phyloP scores from a whole-genome alignment of 2,797 vertebrate genomes.

The Hapalemur alaotrensis region DNA sequence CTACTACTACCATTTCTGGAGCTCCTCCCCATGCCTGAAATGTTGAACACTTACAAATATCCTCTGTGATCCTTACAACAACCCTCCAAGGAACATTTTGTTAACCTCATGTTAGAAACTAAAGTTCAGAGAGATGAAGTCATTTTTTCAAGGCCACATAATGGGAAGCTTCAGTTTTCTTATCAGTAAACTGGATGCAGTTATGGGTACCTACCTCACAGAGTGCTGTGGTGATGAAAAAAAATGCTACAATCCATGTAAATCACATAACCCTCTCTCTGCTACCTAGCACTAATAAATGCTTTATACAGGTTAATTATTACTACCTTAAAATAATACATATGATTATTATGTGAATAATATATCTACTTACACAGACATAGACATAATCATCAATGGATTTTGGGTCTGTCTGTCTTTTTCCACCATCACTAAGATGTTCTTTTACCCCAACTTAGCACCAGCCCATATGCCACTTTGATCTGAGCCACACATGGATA shows the following conservation, averaged over 20 bases:
- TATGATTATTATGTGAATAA: not conserved
- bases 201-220: not conserved
- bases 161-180: not conserved
- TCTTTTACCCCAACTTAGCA: not conserved
- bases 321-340: not conserved
- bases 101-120: slow-evolving; percentile 14
- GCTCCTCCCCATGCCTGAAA: not conserved
- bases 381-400: not conserved
- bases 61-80: not conserved
- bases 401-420: not conserved
- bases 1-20: not conserved
- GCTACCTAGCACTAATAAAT: not conserved
- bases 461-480: not conserved
- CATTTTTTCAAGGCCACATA: not conserved
- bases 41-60: not conserved
- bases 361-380: not conserved
- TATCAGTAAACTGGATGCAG: not conserved
- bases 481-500: not conserved
- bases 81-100: not conserved
- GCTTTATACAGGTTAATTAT: not conserved
- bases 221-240: not conserved
- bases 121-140: not conserved
- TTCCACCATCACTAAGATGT: not conserved
- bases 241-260: not conserved
- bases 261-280: not conserved